Evolutionary conservation across 2,113 vertebrate genomes (phyloP).

Genomic region (Butastur rufipennis): DNA sequence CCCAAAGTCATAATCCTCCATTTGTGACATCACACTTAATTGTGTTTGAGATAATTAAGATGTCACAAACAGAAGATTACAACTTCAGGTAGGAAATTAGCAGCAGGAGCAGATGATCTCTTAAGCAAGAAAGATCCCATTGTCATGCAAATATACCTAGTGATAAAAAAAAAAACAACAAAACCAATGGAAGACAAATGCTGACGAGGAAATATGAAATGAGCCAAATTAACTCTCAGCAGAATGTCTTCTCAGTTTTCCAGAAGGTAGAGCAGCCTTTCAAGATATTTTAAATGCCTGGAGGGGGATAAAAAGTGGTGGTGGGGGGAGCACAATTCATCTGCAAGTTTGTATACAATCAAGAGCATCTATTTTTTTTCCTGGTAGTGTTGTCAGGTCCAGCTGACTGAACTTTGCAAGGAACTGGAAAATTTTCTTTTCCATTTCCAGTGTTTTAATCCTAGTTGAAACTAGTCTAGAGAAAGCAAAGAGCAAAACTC

Average conservation of each 20-base stretch:
- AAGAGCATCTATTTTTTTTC: not conserved
- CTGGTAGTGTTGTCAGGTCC: not conserved
- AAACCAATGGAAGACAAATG: conserved; percentile 38
- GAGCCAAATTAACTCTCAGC: conserved; percentile 41
- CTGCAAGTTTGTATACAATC: not conserved
- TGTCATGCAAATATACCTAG: conserved; percentile 56
- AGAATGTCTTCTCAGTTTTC: conserved; percentile 32
- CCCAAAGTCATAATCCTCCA: not conserved
- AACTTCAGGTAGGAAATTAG: conserved; percentile 58
- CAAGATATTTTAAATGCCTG: not conserved
- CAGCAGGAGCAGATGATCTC: conserved; percentile 39
- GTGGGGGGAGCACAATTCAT: not conserved
- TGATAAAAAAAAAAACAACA: not conserved
- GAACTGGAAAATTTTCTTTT: not conserved
- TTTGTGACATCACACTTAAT: conserved; percentile 39
- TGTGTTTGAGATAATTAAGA: conserved; percentile 34
- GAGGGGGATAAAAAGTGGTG: not conserved
- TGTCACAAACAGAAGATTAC: conserved; percentile 51
- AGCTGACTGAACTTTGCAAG: conserved; percentile 11
- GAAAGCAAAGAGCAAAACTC: conserved; percentile 26
- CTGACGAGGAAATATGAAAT: conserved; percentile 25
- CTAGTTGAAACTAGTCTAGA: not conserved
- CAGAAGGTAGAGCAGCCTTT: not conserved
- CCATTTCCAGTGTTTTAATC: not conserved
- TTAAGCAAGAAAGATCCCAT: conserved; percentile 50